Percentiles rank a stretch among this genome's conserved stretches.
Evolutionary conservation across 2,113 vertebrate species (phyloP).

Genomic region (Taurulus bubalis): DNA sequence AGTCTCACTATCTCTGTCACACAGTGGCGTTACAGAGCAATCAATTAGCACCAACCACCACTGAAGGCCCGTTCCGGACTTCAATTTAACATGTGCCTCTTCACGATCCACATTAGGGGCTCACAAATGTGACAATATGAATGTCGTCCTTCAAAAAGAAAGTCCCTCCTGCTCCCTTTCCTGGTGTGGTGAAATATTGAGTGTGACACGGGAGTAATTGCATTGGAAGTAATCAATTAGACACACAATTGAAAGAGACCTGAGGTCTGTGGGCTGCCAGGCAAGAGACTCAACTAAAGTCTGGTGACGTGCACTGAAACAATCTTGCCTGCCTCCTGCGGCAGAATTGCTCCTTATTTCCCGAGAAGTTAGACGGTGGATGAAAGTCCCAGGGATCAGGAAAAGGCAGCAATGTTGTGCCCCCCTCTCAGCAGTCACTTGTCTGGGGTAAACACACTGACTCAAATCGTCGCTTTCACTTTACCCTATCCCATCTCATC

Average conservation of each 20-base stretch:
- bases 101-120: constrained; percentile 70
- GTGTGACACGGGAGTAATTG: constrained; percentile 86
- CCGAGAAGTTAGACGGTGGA: constrained; percentile 38
- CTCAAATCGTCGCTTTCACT: constrained; percentile 52
- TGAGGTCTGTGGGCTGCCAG: constrained; percentile 80
- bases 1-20: constrained; percentile 36
- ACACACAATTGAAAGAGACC: constrained; percentile 85
- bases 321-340: constrained; percentile 66
- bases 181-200: constrained; percentile 83
- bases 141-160: constrained; percentile 78
- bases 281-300: constrained; percentile 73
- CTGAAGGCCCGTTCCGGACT: constrained; percentile 60
- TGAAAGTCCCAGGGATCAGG: constrained; percentile 49
- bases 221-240: constrained; percentile 87
- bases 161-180: constrained; percentile 72
- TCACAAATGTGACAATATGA: constrained; percentile 78
- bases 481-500: constrained; percentile 36
- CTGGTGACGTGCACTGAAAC: constrained; percentile 70
- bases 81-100: constrained; percentile 72
- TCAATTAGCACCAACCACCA: constrained; percentile 67
- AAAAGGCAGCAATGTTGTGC: constrained; percentile 46
- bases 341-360: constrained; percentile 55
- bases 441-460: constrained; percentile 40
- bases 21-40: constrained; percentile 60
- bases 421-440: constrained; percentile 24